Conservation (phyloP, 2,797 vertebrate genomes). For the Cichlasoma orientale region DNA sequence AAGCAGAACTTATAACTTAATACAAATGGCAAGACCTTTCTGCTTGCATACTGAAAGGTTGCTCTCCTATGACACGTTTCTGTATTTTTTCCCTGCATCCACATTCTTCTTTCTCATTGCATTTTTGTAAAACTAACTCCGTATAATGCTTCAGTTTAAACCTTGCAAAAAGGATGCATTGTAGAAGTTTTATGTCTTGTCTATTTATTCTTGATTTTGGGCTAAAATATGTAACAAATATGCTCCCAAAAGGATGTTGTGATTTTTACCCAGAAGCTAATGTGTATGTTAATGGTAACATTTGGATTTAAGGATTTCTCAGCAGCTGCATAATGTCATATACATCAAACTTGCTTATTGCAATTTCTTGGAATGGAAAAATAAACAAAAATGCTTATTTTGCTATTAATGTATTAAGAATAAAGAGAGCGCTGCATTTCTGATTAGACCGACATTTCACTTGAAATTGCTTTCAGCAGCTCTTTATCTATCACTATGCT, state of each 20-base stretch:
- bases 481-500: conserved; percentile 2
- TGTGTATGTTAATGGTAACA: background rate
- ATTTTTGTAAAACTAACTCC: conserved; percentile 14
- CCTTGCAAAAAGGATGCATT: background rate
- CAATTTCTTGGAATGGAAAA: background rate
- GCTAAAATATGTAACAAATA: conserved; percentile 10
- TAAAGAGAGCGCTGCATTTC: conserved; percentile 21
- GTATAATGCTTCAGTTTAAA: background rate
- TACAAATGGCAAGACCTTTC: conserved; percentile 48
- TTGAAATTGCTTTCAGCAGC: conserved; percentile 28
- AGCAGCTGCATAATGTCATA: background rate
- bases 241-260: background rate
- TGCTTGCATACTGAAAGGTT: conserved; percentile 16
- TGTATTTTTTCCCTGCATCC: background rate
- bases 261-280: background rate
- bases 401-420: conserved; percentile 30
- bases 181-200: background rate
- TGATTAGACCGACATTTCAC: conserved; percentile 36
- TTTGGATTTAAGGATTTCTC: background rate
- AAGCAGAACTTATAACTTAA: conserved; percentile 8
- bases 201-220: background rate
- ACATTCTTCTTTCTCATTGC: background rate
- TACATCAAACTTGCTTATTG: background rate
- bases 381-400: conserved; percentile 13
- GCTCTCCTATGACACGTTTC: conserved; percentile 18